Evolutionary conservation across 2,113 vertebrate species (phyloP), one percentile per base, ranked within the genome.

Genomic region (Xenotilapia flavipinnis): DNA sequence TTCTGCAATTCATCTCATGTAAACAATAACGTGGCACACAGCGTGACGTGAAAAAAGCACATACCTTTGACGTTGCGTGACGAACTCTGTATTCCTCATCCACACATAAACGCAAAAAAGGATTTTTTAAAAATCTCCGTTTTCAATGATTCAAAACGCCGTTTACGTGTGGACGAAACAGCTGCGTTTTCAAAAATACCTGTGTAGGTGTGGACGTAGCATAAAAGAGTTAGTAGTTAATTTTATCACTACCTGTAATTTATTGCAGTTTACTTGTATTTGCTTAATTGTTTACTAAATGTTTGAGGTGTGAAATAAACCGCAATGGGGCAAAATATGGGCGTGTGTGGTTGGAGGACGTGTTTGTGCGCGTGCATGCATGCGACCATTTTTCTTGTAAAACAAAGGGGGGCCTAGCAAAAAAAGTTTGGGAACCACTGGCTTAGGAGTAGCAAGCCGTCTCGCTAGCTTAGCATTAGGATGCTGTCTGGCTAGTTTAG

Each of bases 81-180:
- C 4, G 2, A 55, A 13, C 21, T 55, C 54, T 55, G 11, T 13
- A 5, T 55, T 55, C 11, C 6, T 55, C 11, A 0, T 55, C 53
- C 53, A 55, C 53, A 55, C 6, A 0, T 13, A 55, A 55, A 55
- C 4, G 11, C 21, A 13, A 23, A 55, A 55, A 13, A 23, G 21
- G 53, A 55, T 7, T 0, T 55, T 55, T 55, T 1, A 26, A 14
- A 7, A 26, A 56, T 56, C 54, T 56, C 54, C 0, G 1, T 26
- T 55, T 55, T 55, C 2, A 0, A 11, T 55, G 21, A 14, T 55
- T 55, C 21, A 0, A 55, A 26, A 55, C 6, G 4, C 11, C 4
- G 4, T 55, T 3, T 55, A 13, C 2, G 4, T 55, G 54, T 55
- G 21, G 11, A 55, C 6, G 31, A 33, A 33, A 33, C 31, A 33